phyloP scores from a whole-genome alignment of 2,113 vertebrate genomes.

The Grammomys dolichurus region DNA sequence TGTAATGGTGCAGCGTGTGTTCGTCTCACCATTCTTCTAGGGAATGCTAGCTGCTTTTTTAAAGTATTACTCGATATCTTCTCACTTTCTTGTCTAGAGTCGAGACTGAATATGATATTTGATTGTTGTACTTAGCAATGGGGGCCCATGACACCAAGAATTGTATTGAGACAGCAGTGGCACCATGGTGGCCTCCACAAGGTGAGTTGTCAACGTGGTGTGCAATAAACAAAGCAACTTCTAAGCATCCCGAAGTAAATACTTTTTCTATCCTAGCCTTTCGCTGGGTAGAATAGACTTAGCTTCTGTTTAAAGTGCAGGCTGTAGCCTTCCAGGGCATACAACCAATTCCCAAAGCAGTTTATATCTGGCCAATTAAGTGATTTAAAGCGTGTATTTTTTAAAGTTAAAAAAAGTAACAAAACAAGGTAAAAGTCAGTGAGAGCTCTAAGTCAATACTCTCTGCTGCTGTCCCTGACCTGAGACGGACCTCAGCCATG shows the following conservation, averaged over 20 bases:
- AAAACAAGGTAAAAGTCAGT: slow-evolving; percentile 42
- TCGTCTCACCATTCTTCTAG: slow-evolving; percentile 61
- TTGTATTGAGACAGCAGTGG: neutral
- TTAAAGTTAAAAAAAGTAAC: slow-evolving; percentile 33
- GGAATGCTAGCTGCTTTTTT: slow-evolving; percentile 63
- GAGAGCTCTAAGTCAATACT: slow-evolving; percentile 24
- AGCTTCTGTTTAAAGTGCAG: slow-evolving; percentile 65
- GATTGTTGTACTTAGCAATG: slow-evolving; percentile 40
- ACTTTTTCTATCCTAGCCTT: slow-evolving; percentile 21
- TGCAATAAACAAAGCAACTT: slow-evolving; percentile 50
- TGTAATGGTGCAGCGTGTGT: slow-evolving; percentile 60
- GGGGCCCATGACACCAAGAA: slow-evolving; percentile 2
- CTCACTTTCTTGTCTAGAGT: slow-evolving; percentile 59
- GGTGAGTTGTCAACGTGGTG: slow-evolving; percentile 5
- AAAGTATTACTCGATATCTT: slow-evolving; percentile 60
- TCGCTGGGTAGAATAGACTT: slow-evolving; percentile 52
- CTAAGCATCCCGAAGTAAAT: slow-evolving; percentile 70
- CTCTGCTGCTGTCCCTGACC: neutral
- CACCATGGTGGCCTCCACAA: neutral
- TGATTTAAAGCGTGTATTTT: slow-evolving; percentile 60
- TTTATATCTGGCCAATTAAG: slow-evolving; percentile 62
- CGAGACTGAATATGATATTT: slow-evolving; percentile 59
- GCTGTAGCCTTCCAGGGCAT: slow-evolving; percentile 36
- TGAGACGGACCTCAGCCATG: neutral
- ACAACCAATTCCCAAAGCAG: slow-evolving; percentile 60